Conservation (phyloP, 2,888 invertebrate species). For the Plagodis dolabraria region DNA sequence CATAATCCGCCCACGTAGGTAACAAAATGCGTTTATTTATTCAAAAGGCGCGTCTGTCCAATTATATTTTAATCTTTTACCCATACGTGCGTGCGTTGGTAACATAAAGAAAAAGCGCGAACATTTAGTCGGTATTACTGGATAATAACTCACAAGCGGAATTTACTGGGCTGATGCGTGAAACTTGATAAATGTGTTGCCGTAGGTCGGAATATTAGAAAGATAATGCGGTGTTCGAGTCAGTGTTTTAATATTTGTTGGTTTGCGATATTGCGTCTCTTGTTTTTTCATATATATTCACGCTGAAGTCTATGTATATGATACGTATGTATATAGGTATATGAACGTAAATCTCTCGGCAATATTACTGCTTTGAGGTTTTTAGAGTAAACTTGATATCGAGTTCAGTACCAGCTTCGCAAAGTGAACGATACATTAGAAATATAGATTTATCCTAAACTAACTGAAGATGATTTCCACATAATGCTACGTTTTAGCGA, state of each 20-base stretch:
- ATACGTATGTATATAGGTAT: too few relatives aligned
- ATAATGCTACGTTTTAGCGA: too few relatives aligned
- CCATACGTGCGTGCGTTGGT: conserved; percentile 66
- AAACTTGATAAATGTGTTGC: conserved; percentile 66
- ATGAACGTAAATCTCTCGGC: too few relatives aligned
- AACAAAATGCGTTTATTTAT: conserved; percentile 22
- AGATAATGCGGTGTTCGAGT: conserved; percentile 19
- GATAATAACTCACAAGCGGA: conserved; percentile 70
- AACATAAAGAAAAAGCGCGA: conserved; percentile 75
- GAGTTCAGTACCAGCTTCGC: too few relatives aligned
- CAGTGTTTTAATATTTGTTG: conserved; percentile 2
- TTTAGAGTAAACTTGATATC: too few relatives aligned
- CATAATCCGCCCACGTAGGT: conserved; percentile 10
- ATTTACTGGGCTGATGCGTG: conserved; percentile 67
- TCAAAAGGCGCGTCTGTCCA: conserved; percentile 32
- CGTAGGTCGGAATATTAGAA: conserved; percentile 41
- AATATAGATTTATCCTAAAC: too few relatives aligned
- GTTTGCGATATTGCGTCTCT: conserved; percentile 12
- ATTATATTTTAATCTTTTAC: conserved; percentile 36
- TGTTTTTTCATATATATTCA: neutral
- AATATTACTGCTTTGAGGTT: too few relatives aligned
- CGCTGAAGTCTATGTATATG: too few relatives aligned
- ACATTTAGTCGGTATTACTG: conserved; percentile 70
- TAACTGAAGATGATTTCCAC: too few relatives aligned
- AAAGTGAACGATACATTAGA: too few relatives aligned